phyloP scores from a whole-genome alignment of 1,140 invertebrate species.

The Lepidurus packardi region DNA sequence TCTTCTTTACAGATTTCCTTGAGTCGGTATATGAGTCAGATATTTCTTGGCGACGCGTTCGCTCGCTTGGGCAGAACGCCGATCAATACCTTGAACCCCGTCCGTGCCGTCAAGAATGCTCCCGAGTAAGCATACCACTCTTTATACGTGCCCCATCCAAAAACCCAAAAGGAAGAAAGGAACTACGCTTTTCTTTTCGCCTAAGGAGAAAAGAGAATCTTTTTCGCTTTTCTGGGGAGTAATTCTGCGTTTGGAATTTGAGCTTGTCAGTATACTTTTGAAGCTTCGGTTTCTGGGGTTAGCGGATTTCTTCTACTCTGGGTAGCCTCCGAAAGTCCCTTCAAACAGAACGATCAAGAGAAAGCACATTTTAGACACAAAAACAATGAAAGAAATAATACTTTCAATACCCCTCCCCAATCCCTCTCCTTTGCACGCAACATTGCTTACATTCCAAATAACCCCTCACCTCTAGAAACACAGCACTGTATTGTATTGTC shows the following conservation, averaged over 20 bases:
- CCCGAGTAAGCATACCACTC: not conserved
- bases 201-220: not conserved
- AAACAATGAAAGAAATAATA: too few relatives aligned
- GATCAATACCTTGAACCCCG: conserved; percentile 4
- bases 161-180: not conserved
- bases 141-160: not conserved
- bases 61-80: conserved; percentile 7
- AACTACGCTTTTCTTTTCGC: not conserved
- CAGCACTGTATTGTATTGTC: not conserved
- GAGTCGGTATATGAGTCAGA: conserved; percentile 4
- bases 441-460: too few relatives aligned
- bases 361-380: too few relatives aligned
- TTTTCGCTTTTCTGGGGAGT: conserved; percentile 3
- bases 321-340: too few relatives aligned
- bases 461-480: too few relatives aligned
- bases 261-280: too few relatives aligned
- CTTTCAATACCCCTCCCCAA: too few relatives aligned
- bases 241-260: not conserved
- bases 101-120: conserved; percentile 17
- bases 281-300: too few relatives aligned
- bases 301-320: too few relatives aligned
- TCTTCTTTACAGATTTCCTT: conserved; percentile 7
- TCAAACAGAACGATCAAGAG: too few relatives aligned
- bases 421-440: too few relatives aligned
- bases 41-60: conserved; percentile 3